Percentiles rank a stretch among this genome's conserved stretches.
Conservation (phyloP, 2,888 invertebrate species). For the Carterocephalus palaemon region DNA sequence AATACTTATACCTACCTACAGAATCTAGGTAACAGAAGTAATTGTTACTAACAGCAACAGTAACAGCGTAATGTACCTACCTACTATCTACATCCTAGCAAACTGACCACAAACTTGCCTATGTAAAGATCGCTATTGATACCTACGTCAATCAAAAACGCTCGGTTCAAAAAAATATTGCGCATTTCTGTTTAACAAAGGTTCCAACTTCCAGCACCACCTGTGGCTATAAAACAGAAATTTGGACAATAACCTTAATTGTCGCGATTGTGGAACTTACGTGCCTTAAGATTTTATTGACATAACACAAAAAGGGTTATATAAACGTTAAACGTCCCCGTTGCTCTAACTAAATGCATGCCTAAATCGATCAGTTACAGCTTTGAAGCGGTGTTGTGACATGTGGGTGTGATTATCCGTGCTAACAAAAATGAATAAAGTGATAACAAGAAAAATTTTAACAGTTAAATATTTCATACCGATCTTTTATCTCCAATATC, state of each 20-base stretch:
- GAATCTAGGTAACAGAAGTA: too few species aligned
- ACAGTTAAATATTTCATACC: too few species aligned
- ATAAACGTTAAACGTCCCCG: slow-evolving; percentile 24
- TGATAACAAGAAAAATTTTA: too few species aligned
- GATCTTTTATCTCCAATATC: too few species aligned
- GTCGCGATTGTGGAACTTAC: not conserved
- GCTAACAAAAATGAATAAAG: not conserved
- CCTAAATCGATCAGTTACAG: slow-evolving; percentile 35
- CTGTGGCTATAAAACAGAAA: slow-evolving; percentile 4
- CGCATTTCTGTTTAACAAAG: not conserved
- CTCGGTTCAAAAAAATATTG: too few species aligned
- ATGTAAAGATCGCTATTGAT: too few species aligned
- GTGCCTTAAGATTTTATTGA: slow-evolving; percentile 27
- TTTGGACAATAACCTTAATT: slow-evolving; percentile 2
- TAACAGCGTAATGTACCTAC: too few species aligned
- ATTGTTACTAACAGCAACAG: too few species aligned
- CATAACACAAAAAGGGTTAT: slow-evolving; percentile 33
- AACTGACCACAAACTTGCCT: too few species aligned
- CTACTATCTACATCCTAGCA: too few species aligned
- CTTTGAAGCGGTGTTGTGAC: slow-evolving; percentile 36
- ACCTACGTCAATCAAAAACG: too few species aligned
- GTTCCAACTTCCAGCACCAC: not conserved
- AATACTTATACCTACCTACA: too few species aligned
- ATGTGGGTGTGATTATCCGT: not conserved
- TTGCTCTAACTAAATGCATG: slow-evolving; percentile 20